Percentiles rank a stretch among this genome's conserved stretches.
These are phyloP conservation scores for Eurystomus glaucurus DNA, from an alignment of 2,797 vertebrate genomes.

Conservation along the genomic window DNA sequence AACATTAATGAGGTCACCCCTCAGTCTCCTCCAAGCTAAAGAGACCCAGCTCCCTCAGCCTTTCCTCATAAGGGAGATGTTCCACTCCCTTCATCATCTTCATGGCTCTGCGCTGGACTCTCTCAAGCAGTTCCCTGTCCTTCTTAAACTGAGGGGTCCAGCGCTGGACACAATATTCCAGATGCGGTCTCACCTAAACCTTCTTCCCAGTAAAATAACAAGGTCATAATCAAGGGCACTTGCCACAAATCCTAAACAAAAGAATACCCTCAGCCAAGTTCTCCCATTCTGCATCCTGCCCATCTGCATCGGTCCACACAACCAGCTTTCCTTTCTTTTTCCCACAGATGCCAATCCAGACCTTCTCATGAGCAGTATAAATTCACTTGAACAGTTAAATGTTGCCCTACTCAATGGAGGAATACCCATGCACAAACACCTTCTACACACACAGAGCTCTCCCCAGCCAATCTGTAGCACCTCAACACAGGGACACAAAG, in stretches of 20 bases:
- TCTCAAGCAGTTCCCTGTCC: too few relatives aligned
- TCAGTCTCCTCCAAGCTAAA: too few relatives aligned
- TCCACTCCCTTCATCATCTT: too few relatives aligned
- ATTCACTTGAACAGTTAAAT: background rate
- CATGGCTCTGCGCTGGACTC: too few relatives aligned
- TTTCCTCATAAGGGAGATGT: too few relatives aligned
- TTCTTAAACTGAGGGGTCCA: too few relatives aligned
- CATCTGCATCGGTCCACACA: background rate
- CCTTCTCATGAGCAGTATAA: background rate
- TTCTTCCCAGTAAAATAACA: background rate
- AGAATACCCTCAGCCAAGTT: background rate
- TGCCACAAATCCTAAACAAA: background rate
- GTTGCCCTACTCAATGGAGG: background rate
- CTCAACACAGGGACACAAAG: background rate
- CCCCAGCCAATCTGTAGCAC: background rate
- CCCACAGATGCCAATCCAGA: background rate
- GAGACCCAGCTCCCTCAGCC: too few relatives aligned
- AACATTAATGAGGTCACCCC: too few relatives aligned
- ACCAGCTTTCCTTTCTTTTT: background rate
- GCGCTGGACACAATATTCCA: too few relatives aligned
- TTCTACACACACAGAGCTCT: background rate
- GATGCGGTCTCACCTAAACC: background rate
- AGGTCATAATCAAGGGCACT: background rate
- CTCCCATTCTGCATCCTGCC: background rate
- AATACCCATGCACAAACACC: accelerated